Percentiles rank a stretch among this genome's conserved stretches.
Conservation (phyloP, 1,140 invertebrate species). For the Pygmarrhopalites habei region DNA sequence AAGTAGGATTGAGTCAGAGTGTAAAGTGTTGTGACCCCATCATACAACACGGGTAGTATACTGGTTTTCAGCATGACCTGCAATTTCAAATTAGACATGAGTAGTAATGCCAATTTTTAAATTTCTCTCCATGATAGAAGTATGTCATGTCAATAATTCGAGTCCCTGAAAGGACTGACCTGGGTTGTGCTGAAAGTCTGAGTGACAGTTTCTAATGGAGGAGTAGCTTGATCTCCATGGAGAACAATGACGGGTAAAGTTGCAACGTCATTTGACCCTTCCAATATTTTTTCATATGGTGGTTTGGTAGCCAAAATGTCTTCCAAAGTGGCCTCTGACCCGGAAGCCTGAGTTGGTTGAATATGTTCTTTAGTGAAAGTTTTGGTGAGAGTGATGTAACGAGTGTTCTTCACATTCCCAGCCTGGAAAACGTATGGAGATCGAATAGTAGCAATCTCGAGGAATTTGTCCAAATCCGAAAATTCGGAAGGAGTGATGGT, state of each 20-base stretch:
- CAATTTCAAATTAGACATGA: slow-evolving; percentile 8
- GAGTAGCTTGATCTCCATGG: slow-evolving; percentile 64
- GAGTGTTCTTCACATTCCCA: slow-evolving; percentile 74
- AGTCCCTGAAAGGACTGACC: too few relatives aligned
- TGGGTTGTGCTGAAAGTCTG: slow-evolving; percentile 85
- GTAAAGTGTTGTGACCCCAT: slow-evolving; percentile 50
- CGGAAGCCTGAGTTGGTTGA: slow-evolving; percentile 49
- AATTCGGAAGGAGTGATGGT: slow-evolving; percentile 78
- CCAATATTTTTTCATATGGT: slow-evolving; percentile 43
- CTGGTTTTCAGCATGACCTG: slow-evolving; percentile 72
- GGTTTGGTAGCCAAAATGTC: slow-evolving; percentile 73
- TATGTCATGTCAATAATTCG: too few relatives aligned
- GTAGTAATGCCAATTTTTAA: too few relatives aligned
- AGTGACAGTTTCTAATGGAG: slow-evolving; percentile 75
- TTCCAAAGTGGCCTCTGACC: slow-evolving; percentile 68
- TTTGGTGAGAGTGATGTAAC: slow-evolving; percentile 45
- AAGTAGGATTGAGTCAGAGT: slow-evolving; percentile 82
- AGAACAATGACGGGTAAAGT: slow-evolving; percentile 71
- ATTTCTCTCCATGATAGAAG: too few relatives aligned
- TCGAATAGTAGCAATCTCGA: slow-evolving; percentile 77
- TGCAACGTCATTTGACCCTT: slow-evolving; percentile 50
- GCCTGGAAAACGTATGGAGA: slow-evolving; percentile 84
- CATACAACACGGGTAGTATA: slow-evolving; percentile 66
- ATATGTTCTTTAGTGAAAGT: slow-evolving; percentile 42
- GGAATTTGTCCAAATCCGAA: slow-evolving; percentile 52